Percentiles rank a stretch among this genome's conserved stretches.
Conservation (phyloP, 2,888 invertebrate species). For the Fabriciana adippe region DNA sequence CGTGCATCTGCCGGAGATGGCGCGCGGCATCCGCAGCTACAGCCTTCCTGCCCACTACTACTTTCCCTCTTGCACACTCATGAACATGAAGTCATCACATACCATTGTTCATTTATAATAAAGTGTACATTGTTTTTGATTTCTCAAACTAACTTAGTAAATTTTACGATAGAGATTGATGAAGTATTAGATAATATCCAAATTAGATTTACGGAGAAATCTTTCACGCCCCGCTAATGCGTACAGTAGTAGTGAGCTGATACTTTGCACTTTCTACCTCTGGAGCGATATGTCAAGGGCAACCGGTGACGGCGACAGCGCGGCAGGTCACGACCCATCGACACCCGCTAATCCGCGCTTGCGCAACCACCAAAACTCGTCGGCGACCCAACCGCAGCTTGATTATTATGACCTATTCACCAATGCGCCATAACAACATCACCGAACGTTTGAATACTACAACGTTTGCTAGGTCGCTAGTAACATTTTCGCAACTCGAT, state of each 20-base stretch:
- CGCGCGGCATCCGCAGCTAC: constrained; percentile 6
- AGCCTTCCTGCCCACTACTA: constrained; percentile 38
- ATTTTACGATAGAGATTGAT: no score
- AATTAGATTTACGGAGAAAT: background rate
- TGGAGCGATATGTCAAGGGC: constrained; percentile 75
- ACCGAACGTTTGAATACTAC: constrained; percentile 35
- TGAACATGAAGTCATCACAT: constrained; percentile 42
- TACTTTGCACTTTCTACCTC: constrained; percentile 67
- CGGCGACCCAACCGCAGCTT: constrained; percentile 36
- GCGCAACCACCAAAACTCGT: constrained; percentile 49
- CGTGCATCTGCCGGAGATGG: constrained; percentile 18
- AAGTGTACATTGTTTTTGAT: constrained; percentile 36
- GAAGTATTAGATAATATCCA: no score
- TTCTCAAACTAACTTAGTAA: constrained; percentile 32
- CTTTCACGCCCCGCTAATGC: constrained; percentile 43
- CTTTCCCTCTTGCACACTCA: constrained; percentile 49
- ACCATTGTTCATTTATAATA: constrained; percentile 37
- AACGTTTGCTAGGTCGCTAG: constrained; percentile 26
- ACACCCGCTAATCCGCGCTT: constrained; percentile 49
- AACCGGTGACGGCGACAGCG: constrained; percentile 50
- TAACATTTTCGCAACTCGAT: constrained; percentile 46
- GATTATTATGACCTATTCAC: constrained; percentile 34
- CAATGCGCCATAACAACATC: constrained; percentile 33
- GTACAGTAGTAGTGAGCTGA: constrained; percentile 30
- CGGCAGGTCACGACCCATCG: constrained; percentile 57